These are phyloP conservation scores for Xestia ashworthii DNA, from an alignment of 2,888 invertebrate species.

Conservation along the genomic window DNA sequence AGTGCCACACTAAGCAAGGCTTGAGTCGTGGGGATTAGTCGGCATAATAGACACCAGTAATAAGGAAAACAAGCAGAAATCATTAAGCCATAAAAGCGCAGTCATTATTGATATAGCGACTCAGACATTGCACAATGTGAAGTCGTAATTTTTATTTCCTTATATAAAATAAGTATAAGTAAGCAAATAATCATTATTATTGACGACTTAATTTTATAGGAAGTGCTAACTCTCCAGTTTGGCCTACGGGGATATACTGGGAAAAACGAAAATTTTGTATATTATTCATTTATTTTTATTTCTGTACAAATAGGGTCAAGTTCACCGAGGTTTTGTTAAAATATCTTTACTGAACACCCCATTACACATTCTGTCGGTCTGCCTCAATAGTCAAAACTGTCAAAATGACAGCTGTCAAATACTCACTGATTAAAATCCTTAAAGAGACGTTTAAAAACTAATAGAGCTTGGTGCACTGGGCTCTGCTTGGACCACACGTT, in stretches of 20 bases:
- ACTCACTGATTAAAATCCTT: not conserved
- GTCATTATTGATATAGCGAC: not conserved
- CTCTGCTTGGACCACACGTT: not conserved
- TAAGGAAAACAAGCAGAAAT: slow-evolving; percentile 28
- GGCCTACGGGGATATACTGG: not conserved
- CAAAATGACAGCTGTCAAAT: not conserved
- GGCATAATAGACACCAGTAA: slow-evolving; percentile 10
- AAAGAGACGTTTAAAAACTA: not conserved
- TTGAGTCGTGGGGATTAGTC: not conserved
- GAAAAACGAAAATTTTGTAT: not conserved
- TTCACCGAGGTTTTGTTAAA: not conserved
- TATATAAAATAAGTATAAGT: slow-evolving; percentile 5
- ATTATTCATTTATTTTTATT: not conserved
- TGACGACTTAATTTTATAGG: not conserved
- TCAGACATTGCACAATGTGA: slow-evolving; percentile 5
- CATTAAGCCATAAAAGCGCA: slow-evolving; percentile 5
- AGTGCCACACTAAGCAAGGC: too few relatives aligned
- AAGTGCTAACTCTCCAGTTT: too few relatives aligned
- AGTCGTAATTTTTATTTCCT: slow-evolving; percentile 1
- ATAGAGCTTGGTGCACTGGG: not conserved
- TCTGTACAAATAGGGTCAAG: not conserved
- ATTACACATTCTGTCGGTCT: not conserved
- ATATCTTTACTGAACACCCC: not conserved
- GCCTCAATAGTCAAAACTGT: not conserved
- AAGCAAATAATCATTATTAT: not conserved